phyloP scores from a whole-genome alignment of 2,888 invertebrate species.

The Drosophila multiciliata region DNA sequence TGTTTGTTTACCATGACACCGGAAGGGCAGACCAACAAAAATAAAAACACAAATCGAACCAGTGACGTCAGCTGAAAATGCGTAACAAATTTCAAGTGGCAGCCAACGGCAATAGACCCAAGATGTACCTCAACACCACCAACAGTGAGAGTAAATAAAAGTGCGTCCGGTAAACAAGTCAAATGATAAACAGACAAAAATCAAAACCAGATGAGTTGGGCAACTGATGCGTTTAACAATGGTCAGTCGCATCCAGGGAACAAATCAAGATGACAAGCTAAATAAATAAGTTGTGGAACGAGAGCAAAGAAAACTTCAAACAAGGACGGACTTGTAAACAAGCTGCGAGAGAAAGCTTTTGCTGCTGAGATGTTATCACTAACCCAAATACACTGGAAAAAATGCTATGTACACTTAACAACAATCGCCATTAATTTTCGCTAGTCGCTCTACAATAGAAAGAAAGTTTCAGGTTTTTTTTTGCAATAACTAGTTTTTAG shows the following conservation, averaged over 20 bases:
- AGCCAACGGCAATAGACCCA: slow-evolving; percentile 6
- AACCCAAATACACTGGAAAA: neutral
- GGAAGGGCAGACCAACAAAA: slow-evolving; percentile 12
- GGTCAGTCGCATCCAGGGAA: slow-evolving; percentile 2
- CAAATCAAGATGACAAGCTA: neutral
- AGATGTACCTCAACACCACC: slow-evolving; percentile 2
- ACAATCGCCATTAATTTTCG: neutral
- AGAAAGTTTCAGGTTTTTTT: neutral
- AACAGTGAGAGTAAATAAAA: slow-evolving; percentile 12
- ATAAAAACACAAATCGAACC: slow-evolving; percentile 2
- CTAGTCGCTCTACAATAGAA: neutral
- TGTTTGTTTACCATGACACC: slow-evolving; percentile 58
- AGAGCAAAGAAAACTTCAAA: slow-evolving; percentile 1
- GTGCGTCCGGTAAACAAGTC: slow-evolving; percentile 33
- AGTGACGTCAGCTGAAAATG: slow-evolving; percentile 25
- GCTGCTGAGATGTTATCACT: neutral
- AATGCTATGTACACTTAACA: neutral
- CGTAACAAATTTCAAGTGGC: slow-evolving; percentile 37
- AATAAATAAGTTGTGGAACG: neutral
- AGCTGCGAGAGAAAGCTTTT: neutral
- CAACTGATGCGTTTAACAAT: slow-evolving; percentile 10
- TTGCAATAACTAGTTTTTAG: no score
- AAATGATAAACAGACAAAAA: slow-evolving; percentile 25
- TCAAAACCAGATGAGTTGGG: slow-evolving; percentile 13
- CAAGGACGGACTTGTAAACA: neutral